phyloP scores from a whole-genome alignment of 2,888 invertebrate species.

The Mechanitis messenoides region DNA sequence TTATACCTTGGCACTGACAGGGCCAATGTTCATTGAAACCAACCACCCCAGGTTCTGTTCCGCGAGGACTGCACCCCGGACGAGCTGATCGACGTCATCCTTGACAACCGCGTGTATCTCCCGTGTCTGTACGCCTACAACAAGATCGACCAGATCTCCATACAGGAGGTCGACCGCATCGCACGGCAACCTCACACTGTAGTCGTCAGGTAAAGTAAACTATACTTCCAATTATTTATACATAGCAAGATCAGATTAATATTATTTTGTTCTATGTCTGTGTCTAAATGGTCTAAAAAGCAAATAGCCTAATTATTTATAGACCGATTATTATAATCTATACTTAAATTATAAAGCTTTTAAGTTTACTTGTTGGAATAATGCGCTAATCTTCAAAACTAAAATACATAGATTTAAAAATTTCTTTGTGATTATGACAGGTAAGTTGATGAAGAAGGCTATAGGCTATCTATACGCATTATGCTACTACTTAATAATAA shows the following conservation, averaged over 20 bases:
- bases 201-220: constrained; percentile 85
- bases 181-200: constrained; percentile 91
- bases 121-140: constrained; percentile 99
- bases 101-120: constrained; percentile 95
- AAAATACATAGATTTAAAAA: no score
- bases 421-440: no score
- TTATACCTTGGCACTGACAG: no score
- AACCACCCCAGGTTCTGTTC: constrained; percentile 82
- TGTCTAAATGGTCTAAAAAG: background rate
- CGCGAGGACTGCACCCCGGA: constrained; percentile 97
- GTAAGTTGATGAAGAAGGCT: no score
- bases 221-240: background rate
- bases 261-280: no score
- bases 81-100: constrained; percentile 98
- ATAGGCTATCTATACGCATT: no score
- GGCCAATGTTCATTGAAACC: background rate
- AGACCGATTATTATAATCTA: no score
- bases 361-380: no score
- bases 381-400: no score
- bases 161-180: constrained; percentile 97
- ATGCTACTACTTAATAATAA: no score
- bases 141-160: constrained; percentile 99
- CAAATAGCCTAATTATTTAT: no score
- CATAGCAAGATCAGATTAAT: background rate
- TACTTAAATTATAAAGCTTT: no score